Evolutionary conservation across 1,140 invertebrate genomes (phyloP).

Genomic region (Globodera rostochiensis): DNA sequence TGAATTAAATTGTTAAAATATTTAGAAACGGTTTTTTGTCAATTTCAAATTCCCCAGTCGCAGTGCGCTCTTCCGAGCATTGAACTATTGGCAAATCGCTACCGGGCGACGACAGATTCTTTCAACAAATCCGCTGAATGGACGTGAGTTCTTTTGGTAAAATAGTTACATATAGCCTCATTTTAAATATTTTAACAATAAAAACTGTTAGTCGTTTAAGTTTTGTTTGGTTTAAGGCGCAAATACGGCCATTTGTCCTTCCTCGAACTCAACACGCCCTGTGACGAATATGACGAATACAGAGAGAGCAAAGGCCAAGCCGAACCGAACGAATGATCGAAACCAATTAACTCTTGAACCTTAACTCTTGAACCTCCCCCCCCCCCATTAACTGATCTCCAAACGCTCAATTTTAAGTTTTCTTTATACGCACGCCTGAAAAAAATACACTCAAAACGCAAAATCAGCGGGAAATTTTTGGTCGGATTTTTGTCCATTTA

Average conservation of each 20-base stretch:
- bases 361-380: too few relatives aligned
- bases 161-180: too few relatives aligned
- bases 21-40: slow-evolving; percentile 2
- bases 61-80: not conserved
- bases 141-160: not conserved
- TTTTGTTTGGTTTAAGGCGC: not conserved
- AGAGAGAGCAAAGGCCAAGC: not conserved
- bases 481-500: too few relatives aligned
- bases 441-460: too few relatives aligned
- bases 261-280: not conserved
- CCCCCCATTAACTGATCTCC: too few relatives aligned
- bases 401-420: too few relatives aligned
- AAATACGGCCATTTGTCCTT: not conserved
- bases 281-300: not conserved
- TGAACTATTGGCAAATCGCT: slow-evolving; percentile 7
- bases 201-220: too few relatives aligned
- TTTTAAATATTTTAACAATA: too few relatives aligned
- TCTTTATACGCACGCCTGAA: too few relatives aligned
- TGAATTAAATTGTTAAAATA: not conserved
- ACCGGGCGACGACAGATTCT: slow-evolving; percentile 20
- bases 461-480: too few relatives aligned
- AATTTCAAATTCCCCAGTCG: slow-evolving; percentile 11
- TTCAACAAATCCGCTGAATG: slow-evolving; percentile 26
- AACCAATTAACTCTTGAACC: not conserved
- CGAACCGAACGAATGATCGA: not conserved